Base-by-base conservation (phyloP, 2,888 invertebrate genomes). In the Orthonevra nobilis region DNA sequence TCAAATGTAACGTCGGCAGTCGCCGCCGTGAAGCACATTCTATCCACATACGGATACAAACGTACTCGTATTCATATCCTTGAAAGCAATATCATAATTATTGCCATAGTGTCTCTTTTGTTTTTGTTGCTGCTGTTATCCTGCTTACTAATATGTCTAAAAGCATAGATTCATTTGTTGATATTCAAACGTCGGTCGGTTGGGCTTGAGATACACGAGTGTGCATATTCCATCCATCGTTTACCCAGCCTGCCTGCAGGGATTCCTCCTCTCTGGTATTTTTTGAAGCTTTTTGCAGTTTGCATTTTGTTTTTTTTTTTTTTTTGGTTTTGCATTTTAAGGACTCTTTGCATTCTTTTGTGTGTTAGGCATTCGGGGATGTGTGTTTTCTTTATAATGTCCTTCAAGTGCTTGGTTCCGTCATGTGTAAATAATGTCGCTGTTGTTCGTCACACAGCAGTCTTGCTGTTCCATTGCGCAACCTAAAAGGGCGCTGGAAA, bases 361-460 rank as follows among this genome's bases (percentile, higher is more conserved):
- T 69, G 30, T n/a, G n/a, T 40, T 40, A 30, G 28, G 44, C 44
- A 60, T 68, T 61, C 52, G 69, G 74, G 79, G 69, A 75, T 81
- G 74, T 82, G 81, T 81, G 81, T 82, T 81, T 81, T 5, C 5
- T 82, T 82, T 82, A 81, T 81, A 81, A 82, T 82, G 81, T 82
- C 82, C 81, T 81, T 82, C 82, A 82, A 82, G 82, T 82, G 82
- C 81, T 82, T 68, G 81, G 81, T 82, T 82, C 82, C 82, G 82
- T 73, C 82, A 82, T 82, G 82, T 82, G 82, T 81, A 82, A 82
- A 82, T 82, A 82, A 82, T 82, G 56, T 75, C 74, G 72, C 64
- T 75, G 74, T 75, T 82, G 72, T 81, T 81, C 56, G 60, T 54
- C 36, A 46, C 60, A 23, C 40, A 46, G 30, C 58, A 63, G 48